Evolutionary conservation across 92 coral and sea anemone species (phyloP).

Genomic region (Porites cylindrica): DNA sequence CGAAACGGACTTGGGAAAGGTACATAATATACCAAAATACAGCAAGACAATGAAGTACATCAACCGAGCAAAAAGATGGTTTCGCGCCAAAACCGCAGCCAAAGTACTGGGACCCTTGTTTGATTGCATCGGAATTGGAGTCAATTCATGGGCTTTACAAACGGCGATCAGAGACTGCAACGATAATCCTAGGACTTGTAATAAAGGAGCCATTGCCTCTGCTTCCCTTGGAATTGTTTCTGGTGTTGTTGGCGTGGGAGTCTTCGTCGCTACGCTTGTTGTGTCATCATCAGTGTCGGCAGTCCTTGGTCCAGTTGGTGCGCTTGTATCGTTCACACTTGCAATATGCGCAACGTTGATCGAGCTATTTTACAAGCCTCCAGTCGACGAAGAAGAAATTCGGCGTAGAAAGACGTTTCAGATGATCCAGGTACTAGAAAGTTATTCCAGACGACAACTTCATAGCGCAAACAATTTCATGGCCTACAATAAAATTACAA

Average conservation of each 20-base stretch:
- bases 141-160: constrained; percentile 21
- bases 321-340: neutral
- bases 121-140: constrained; percentile 1
- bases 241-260: neutral
- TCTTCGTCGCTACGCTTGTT: neutral
- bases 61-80: constrained; percentile 11
- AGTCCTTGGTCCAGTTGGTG: neutral
- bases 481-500: neutral
- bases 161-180: neutral
- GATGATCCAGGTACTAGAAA: neutral
- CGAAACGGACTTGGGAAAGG: neutral
- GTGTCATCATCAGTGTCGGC: neutral
- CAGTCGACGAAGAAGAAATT: neutral
- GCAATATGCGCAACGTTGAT: neutral
- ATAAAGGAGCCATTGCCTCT: neutral
- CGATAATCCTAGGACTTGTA: neutral
- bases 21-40: neutral
- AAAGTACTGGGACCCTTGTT: constrained; percentile 8
- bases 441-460: constrained; percentile 4
- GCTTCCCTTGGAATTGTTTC: neutral
- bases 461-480: neutral
- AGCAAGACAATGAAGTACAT: constrained; percentile 15
- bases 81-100: neutral
- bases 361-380: neutral
- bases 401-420: neutral